Evolutionary conservation across 1,140 invertebrate species (phyloP), one percentile per base, ranked within the genome.

Genomic region (Vanessa tameamea): DNA sequence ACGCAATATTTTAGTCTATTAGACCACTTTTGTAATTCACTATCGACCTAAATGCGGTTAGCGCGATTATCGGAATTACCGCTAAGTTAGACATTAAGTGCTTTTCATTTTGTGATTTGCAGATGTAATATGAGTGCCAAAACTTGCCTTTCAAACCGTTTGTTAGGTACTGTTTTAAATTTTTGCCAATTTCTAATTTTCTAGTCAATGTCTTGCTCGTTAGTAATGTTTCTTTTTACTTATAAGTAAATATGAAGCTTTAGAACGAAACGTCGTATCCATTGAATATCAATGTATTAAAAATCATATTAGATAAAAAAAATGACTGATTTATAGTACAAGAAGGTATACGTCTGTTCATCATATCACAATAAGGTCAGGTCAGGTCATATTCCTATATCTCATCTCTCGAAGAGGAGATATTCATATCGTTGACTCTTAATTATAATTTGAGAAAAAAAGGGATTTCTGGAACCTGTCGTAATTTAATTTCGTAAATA

Each of bases 301-400:
- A 43, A 57, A 57, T 57, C 53, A 57, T 57, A 23, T 57, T 67
- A 53, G 50, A 55, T 53, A 67, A 67, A 67, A 66, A 31, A 68
- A 37, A 59, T 48, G 74, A 71, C 70, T 73, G 69, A 75, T 59
- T 68, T 47, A 65, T 75, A 82, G 79, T 81, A 85, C 81, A 85
- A 82, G 69, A 75, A 75, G 66, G 81, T 83, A 85, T 83, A 85
- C 81, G 83, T 85, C 78, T 55, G 63, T 67, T 23, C 47, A 57
- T 81, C 83, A 85, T 85, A 85, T 85, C 83, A 83, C 66, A 59
- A 26, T 69, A 20, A 69, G 43, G 68, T 26, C 66, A 75, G 55
- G 50, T 47, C 26, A 26, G 11, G 12, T 31, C 47, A 20, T 9
- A 14, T 57, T 53, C 7, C n/a, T 53, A 15, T 53, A 6, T 11